Percentiles rank a stretch among this genome's conserved stretches.
Evolutionary conservation across 2,113 vertebrate species (phyloP).

Genomic region (Noctilio leporinus): DNA sequence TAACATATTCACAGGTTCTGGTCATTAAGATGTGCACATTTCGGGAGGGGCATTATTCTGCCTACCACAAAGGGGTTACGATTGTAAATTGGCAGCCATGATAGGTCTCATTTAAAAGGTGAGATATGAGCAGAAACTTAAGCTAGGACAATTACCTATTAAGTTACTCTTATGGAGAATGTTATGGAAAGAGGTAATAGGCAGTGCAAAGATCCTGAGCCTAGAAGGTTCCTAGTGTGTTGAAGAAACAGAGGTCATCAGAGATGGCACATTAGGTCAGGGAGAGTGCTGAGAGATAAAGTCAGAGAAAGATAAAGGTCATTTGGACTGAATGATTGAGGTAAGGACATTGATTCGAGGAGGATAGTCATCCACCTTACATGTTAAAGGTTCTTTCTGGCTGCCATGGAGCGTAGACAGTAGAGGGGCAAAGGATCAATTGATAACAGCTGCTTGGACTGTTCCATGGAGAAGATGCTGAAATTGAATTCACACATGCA

Average conservation of each 20-base stretch:
- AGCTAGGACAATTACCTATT: neutral
- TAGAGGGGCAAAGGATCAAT: neutral
- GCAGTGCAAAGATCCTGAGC: neutral
- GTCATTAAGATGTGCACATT: neutral
- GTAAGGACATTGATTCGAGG: neutral
- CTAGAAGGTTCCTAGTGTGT: neutral
- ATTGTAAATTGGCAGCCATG: neutral
- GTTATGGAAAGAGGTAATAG: neutral
- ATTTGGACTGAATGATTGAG: neutral
- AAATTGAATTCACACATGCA: neutral
- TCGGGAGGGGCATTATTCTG: neutral
- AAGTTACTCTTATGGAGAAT: slow-evolving; percentile 3
- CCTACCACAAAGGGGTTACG: neutral
- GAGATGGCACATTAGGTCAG: neutral
- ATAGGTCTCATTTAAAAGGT: neutral
- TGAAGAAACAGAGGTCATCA: neutral
- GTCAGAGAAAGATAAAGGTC: neutral
- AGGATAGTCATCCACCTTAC: neutral
- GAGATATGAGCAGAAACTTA: neutral
- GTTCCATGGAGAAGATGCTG: neutral
- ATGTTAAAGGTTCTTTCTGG: neutral
- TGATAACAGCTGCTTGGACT: neutral
- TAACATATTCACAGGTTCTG: neutral
- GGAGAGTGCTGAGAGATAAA: neutral
- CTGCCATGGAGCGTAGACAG: neutral